Evolutionary conservation across 2,113 vertebrate genomes (phyloP), one percentile per base, ranked within the genome.

Genomic region (Probosciger aterrimus): DNA sequence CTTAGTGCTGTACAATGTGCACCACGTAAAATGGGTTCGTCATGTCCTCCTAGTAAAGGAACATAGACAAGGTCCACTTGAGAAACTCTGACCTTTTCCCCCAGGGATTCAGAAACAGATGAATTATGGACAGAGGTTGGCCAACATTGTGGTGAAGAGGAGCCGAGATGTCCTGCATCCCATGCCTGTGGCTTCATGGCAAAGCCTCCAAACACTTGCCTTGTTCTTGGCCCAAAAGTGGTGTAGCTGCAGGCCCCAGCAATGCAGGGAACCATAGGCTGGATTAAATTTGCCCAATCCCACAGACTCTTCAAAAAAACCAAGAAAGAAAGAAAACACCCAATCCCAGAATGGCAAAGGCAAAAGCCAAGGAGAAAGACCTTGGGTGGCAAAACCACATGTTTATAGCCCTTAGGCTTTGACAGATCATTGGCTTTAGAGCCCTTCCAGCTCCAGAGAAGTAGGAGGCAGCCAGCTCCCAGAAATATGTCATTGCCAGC

Each of bases 361-460:
- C 63, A 43, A 71, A 91, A 95, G 37, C 76, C 80, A 64, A 75
- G 82, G 88, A 83, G 84, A 86, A 89, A 91, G 93, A 90, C 88
- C 64, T 81, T 87, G 92, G 83, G 91, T 94, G 92, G 92, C 83
- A 82, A 92, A 96, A 92, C 88, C 83, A 80, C 81, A 79, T 41
- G 80, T 96, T 89, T 94, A 92, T 39, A 69, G 65, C 83, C 91
- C 64, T 57, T 7, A 74, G 91, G 76, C 78, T 69, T 80, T 86
- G 87, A 88, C 92, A 69, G 95, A 76, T 92, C 74, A 4, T 79
- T 87, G 88, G 86, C 88, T 91, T 55, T 62, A 16, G 88, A 87
- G 81, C 73, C 30, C 53, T 28, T 46, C 55, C 59, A 47, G 17
- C 47, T 87, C 53, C 62, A 46, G 64, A 87, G 60, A 16, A 82